These are phyloP conservation scores for Silvanus unidentatus DNA, from an alignment of 2,888 invertebrate genomes.

Conservation along the genomic window DNA sequence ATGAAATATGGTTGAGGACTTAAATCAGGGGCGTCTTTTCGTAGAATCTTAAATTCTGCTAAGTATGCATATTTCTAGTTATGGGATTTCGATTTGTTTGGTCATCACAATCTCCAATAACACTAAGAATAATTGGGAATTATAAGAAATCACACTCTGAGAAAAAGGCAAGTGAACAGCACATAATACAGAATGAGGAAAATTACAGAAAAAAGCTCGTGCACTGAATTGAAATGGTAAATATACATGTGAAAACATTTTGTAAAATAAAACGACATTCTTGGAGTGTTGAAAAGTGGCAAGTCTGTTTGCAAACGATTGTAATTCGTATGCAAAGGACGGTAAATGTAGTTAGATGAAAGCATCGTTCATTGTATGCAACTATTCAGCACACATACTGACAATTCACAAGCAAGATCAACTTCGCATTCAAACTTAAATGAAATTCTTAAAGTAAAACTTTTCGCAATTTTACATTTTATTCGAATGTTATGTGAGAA, in stretches of 20 bases:
- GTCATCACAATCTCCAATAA: too few relatives aligned
- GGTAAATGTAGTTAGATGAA: slow-evolving; percentile 9
- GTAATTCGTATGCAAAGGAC: slow-evolving; percentile 14
- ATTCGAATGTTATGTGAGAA: too few relatives aligned
- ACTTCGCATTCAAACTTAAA: slow-evolving; percentile 2
- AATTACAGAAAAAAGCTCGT: too few relatives aligned
- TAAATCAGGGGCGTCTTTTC: too few relatives aligned
- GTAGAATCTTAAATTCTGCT: background rate
- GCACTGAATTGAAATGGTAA: background rate
- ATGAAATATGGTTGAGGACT: too few relatives aligned
- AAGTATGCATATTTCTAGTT: background rate
- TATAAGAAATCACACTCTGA: too few relatives aligned
- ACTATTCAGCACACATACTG: slow-evolving; percentile 6
- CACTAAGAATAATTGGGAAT: too few relatives aligned
- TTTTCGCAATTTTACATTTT: background rate
- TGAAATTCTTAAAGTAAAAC: slow-evolving; percentile 5
- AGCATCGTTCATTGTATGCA: slow-evolving; percentile 1
- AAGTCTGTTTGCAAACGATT: slow-evolving; percentile 5
- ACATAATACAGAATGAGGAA: too few relatives aligned
- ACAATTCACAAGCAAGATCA: slow-evolving; percentile 3
- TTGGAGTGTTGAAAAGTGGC: background rate
- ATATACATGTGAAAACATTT: slow-evolving; percentile 1
- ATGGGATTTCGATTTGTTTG: too few relatives aligned
- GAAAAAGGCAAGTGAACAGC: too few relatives aligned
- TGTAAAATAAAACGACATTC: background rate